Conservation (phyloP, 92 coral and sea anemone genomes). For the Parazoanthus atlanticus region DNA sequence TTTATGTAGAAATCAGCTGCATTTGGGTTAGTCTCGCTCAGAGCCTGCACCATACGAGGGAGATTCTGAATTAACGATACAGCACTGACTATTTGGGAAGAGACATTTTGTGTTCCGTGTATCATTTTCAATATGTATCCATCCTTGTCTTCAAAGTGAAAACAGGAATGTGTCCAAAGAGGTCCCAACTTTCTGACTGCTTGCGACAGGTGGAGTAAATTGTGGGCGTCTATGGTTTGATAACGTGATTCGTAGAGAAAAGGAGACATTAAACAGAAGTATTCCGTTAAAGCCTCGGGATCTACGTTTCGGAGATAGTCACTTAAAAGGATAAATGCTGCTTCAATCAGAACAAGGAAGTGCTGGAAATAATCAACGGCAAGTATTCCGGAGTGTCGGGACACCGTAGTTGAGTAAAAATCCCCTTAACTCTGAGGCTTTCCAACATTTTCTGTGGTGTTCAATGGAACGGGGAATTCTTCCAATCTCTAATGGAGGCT, state of each 20-base stretch:
- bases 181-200: constrained; percentile 51
- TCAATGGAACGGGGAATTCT: constrained; percentile 8
- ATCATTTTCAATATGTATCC: constrained; percentile 55
- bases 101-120: constrained; percentile 54
- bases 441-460: not conserved
- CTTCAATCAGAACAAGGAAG: not conserved
- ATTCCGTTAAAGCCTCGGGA: not conserved
- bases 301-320: constrained; percentile 3
- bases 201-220: constrained; percentile 9
- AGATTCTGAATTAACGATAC: constrained; percentile 49
- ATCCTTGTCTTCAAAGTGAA: constrained; percentile 60
- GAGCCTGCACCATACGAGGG: constrained; percentile 54
- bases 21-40: not conserved
- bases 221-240: constrained; percentile 38
- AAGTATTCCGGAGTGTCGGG: constrained; percentile 8
- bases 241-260: constrained; percentile 23
- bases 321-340: constrained; percentile 16
- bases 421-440: constrained; percentile 1
- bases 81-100: constrained; percentile 56
- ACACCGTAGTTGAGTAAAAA: constrained; percentile 43
- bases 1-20: constrained; percentile 41
- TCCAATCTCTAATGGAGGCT: not conserved
- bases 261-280: constrained; percentile 8
- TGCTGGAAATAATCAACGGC: constrained; percentile 26
- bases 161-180: constrained; percentile 57